Base-by-base conservation (phyloP, 2,888 invertebrate genomes). In the Nudaria mundana region DNA sequence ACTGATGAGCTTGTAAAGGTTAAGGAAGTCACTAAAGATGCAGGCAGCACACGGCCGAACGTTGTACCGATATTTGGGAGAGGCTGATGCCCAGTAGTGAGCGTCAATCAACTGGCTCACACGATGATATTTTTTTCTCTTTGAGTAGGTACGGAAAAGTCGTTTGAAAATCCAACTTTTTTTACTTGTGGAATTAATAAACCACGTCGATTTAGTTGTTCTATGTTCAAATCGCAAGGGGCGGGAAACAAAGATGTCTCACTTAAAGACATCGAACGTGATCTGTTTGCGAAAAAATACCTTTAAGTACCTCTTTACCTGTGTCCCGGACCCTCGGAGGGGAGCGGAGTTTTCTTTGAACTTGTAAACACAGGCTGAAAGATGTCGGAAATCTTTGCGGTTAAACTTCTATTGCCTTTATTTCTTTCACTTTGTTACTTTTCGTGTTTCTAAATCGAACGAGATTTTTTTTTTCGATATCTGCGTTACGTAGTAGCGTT, bases 191-290 rank as follows among this genome's bases (percentile, higher is more conserved):
- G 75, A 80, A 83, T 81, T 81, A 82, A 82, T 84, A 79, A 76
- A 60, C 62, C 66, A 63, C 55, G 65, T 67, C 67, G 70, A 74
- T 75, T 72, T 73, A 76, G 73, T 65, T 36, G 45, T 33, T 33
- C 30, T 66, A 68, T 71, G 74, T 71, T 71, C 60, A 77, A 83
- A 81, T 76, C 74, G 73, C 56, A 68, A 69, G 77, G 79, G 65
- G 68, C 26, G 56, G 63, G 68, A 68, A 73, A 76, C 77, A 76
- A 80, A 81, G 82, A 87, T 76, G 78, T 81, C 83, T 86, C 85
- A 86, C 86, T 88, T 86, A 86, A 77, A 71, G 73, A 70, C 74
- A 72, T 74, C 72, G 81, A 73, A 88, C 88, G 88, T 88, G 88
- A 88, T 88, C 88, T 73, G 87, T 81, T 83, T 87, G 80, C 77